Evolutionary conservation across 2,113 vertebrate species (phyloP), one percentile per base, ranked within the genome.

Genomic region (Menidia beryllina): DNA sequence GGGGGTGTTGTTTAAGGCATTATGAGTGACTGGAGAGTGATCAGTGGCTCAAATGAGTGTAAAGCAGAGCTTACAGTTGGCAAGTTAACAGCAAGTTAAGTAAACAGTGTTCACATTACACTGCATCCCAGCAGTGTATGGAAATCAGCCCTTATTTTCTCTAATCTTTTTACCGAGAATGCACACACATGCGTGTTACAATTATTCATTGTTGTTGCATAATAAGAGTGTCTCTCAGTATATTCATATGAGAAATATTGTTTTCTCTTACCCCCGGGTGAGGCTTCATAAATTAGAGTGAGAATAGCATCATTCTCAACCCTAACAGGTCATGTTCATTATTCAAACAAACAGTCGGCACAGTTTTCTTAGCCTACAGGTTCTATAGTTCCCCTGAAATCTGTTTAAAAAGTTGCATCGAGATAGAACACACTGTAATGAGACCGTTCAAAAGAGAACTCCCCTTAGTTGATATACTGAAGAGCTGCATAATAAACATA

Each of bases 251-350:
- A 83, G 75, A 82, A 88, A 81, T 85, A 75, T 70, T 67, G 39
- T 76, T 51, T 72, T 79, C 47, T 77, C 55, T 71, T 79, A 77
- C 84, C 75, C 26, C 26, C 20, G 75, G 79, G 77, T 72, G 69
- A 85, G 75, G 72, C 77, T 69, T 78, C 72, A 88, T 86, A 80
- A 86, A 90, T 86, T 83, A 84, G 82, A 86, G 75, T 59, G 66
- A 78, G 67, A 65, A 52, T 54, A 77, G 68, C 53, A 50, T 83
- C 63, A 79, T 75, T 82, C 70, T 75, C 75, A 82, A 79, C 72
- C 69, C 52, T 81, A 85, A 70, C 78, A 86, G 88, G 88, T 86
- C 88, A 87, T 74, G 70, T 78, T 86, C 78, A 88, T 90, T 88
- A 84, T 87, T 90, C 86, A 85, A 75, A 82, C 67, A 78, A 85